Conservation (phyloP, 2,888 invertebrate species). For the Fissipunctia ypsillon region DNA sequence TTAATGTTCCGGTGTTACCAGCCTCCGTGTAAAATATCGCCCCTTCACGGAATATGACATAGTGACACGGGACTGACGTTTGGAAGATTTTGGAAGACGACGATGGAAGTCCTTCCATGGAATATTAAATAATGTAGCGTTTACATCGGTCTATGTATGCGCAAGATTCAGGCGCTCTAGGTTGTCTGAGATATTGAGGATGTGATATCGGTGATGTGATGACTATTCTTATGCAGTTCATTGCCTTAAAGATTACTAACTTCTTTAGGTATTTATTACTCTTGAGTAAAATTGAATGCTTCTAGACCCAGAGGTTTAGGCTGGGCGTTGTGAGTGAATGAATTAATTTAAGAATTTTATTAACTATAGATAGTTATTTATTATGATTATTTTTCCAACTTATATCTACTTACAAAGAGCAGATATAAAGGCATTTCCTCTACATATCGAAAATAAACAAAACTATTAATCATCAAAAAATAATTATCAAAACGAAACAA, state of each 20-base stretch:
- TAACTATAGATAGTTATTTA: too few relatives aligned
- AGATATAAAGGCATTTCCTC: neutral
- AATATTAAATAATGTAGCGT: conserved; percentile 16
- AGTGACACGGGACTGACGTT: conserved; percentile 33
- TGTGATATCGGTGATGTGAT: neutral
- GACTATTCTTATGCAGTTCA: too few relatives aligned
- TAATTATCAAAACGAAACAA: conserved; percentile 31
- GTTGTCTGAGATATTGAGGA: neutral
- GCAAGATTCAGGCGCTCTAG: neutral
- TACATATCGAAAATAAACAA: neutral
- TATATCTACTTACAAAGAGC: neutral
- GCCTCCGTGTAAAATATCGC: conserved; percentile 50
- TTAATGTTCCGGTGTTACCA: conserved; percentile 71
- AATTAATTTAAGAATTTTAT: too few relatives aligned
- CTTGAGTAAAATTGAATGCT: too few relatives aligned
- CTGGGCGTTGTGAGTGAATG: too few relatives aligned
- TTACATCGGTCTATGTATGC: neutral
- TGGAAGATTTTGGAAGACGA: conserved; percentile 16
- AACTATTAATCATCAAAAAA: neutral
- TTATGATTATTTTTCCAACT: too few relatives aligned
- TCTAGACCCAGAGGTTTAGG: too few relatives aligned
- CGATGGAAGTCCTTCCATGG: neutral
- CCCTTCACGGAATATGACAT: conserved; percentile 49
- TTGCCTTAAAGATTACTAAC: too few relatives aligned
- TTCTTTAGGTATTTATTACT: too few relatives aligned